phyloP scores from a whole-genome alignment of 1,140 invertebrate genomes.

The Lineus longissimus region DNA sequence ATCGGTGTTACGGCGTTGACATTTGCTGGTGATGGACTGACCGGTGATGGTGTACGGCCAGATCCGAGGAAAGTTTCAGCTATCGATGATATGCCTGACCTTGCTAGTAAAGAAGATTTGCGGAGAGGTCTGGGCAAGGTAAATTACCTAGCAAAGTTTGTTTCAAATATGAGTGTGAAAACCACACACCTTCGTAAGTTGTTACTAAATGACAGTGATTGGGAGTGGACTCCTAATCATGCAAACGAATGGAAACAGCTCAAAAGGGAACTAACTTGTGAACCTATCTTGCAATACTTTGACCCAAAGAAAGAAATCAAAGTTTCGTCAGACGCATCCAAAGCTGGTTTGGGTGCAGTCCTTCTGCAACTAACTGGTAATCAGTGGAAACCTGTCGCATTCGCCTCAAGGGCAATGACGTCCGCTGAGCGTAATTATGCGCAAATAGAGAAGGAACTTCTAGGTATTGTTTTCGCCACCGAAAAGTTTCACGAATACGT shows the following conservation, averaged over 20 bases:
- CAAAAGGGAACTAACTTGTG: neutral
- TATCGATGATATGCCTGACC: neutral
- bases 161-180: conserved; percentile 39
- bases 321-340: conserved; percentile 3
- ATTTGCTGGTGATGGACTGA: neutral
- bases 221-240: neutral
- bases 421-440: neutral
- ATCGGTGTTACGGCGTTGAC: neutral
- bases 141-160: conserved; percentile 40
- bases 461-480: neutral
- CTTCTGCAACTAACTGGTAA: conserved; percentile 30
- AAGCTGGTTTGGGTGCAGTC: neutral
- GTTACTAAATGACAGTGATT: neutral
- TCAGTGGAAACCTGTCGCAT: conserved; percentile 16
- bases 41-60: neutral
- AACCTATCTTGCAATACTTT: conserved; percentile 1
- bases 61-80: neutral
- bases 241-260: neutral
- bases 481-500: conserved; percentile 2
- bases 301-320: neutral
- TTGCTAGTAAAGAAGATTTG: neutral
- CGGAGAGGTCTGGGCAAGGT: conserved; percentile 28
- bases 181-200: conserved; percentile 20
- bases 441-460: conserved; percentile 1
- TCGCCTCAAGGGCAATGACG: neutral